A percentile compares a stretch with the other conserved stretches of the same genome.
These are phyloP conservation scores for Drosophila imparisetae DNA, from an alignment of 2,888 invertebrate genomes.

Conservation along the genomic window DNA sequence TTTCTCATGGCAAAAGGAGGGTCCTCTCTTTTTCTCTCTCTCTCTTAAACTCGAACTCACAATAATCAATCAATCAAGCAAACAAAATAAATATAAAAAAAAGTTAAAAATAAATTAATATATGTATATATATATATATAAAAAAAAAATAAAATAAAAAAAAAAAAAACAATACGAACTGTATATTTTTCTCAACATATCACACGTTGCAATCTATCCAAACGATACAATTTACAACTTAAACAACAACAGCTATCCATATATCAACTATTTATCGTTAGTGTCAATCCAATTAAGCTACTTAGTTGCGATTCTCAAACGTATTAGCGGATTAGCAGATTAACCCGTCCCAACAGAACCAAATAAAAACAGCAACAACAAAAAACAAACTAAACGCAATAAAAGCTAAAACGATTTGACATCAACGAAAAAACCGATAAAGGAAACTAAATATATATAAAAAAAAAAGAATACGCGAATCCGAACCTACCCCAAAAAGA, in stretches of 20 bases:
- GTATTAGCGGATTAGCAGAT: conserved; percentile 85
- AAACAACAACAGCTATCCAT: conserved; percentile 52
- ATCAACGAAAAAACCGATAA: conserved; percentile 13
- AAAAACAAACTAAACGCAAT: conserved; percentile 10
- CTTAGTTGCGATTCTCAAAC: conserved; percentile 77
- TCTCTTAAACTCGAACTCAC: conserved; percentile 58
- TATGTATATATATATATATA: conserved; percentile 60
- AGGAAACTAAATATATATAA: conserved; percentile 16
- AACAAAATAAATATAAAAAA: conserved; percentile 28
- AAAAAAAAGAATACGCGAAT: conserved; percentile 50
- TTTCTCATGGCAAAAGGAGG: conserved; percentile 78
- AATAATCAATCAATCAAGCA: conserved; percentile 28
- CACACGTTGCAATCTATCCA: conserved; percentile 70
- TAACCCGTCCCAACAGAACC: conserved; percentile 84
- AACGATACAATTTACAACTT: conserved; percentile 59
- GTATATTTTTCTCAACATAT: conserved; percentile 68
- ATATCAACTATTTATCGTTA: conserved; percentile 65
- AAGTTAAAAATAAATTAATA: conserved; percentile 7
- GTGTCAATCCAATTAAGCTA: conserved; percentile 77
- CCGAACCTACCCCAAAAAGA: conserved; percentile 35
- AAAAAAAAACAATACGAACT: conserved; percentile 47
- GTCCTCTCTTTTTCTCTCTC: conserved; percentile 79
- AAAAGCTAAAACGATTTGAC: conserved; percentile 18
- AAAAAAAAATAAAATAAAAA: conserved; percentile 48
- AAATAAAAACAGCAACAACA: conserved; percentile 44